phyloP scores from a whole-genome alignment of 2,113 vertebrate genomes.

The Tetrao urogallus region DNA sequence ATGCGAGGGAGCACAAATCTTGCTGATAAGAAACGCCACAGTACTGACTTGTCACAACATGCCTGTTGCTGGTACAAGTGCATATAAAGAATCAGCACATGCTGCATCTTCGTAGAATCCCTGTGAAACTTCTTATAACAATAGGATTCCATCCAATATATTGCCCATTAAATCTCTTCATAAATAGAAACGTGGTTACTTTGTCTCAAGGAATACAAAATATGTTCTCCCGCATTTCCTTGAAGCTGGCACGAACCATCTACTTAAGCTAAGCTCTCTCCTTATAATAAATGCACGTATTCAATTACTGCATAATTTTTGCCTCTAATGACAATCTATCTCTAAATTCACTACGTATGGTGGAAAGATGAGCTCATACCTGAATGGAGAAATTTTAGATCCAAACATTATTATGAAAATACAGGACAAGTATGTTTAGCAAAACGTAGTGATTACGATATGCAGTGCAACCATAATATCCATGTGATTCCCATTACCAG shows the following conservation, averaged over 20 bases:
- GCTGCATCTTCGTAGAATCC: background rate
- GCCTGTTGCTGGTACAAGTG: fast-evolving
- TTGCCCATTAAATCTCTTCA: background rate
- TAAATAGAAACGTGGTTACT: background rate
- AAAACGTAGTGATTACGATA: background rate
- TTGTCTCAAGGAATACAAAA: background rate
- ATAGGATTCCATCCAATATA: background rate
- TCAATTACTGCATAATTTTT: background rate
- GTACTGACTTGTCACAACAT: background rate
- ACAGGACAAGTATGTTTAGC: background rate
- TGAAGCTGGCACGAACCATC: background rate
- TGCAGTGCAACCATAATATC: background rate
- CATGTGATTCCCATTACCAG: background rate
- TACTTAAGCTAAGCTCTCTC: background rate
- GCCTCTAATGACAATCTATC: background rate
- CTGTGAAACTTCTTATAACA: fast-evolving
- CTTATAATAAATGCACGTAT: background rate
- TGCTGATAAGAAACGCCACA: background rate
- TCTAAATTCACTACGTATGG: background rate
- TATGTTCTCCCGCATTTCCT: background rate
- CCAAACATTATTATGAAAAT: background rate
- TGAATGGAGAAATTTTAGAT: background rate
- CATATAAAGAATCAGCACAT: background rate
- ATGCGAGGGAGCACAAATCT: background rate
- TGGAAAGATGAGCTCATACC: background rate